Evolutionary conservation across 2,797 vertebrate species (phyloP), one percentile per base, ranked within the genome.

Genomic region (Fundulus diaphanus): DNA sequence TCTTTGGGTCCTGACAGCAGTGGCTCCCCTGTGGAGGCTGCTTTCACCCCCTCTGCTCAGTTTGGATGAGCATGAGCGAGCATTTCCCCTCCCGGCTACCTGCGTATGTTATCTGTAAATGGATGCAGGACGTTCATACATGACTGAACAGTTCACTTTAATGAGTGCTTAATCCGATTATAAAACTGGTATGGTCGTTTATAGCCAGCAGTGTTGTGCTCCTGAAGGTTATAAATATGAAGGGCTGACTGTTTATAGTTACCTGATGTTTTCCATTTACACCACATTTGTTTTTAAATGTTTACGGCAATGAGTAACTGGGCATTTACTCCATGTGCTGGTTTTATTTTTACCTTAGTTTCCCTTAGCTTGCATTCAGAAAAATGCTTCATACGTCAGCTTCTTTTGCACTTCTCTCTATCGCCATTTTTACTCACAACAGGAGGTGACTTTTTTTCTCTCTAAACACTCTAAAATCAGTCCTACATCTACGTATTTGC

Each of bases 101-200:
- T 44, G 7, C 48, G 48, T 49, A 27, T 66, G 63, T 16, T 66
- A 44, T 66, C 63, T 66, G 63, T 27, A 66, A 66, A 66, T 66
- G 18, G 63, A 66, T 18, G 63, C 63, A 16, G 63, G 27, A 42
- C 18, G 40, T 66, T 66, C 40, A 66, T 66, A 66, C 63, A 66
- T 44, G 63, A 27, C 63, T 66, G 44, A 42, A 66, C 40, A 66
- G 63, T 66, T 44, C 24, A 42, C 44, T 66, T 66, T 66, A 66
- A 66, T 66, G 63, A 66, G 40, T 16, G 24, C 37, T 66, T 66
- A 42, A 66, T 66, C 63, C 63, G 40, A 66, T 44, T 66, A 66
- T 44, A 66, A 66, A 66, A 66, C 40, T 8, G 37, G 24, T 44
- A 27, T 27, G 40, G 44, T 42, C 27, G n/a, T 40, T 42, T 24